Evolutionary conservation across 1,140 invertebrate species (phyloP).

Genomic region (Lerema accius): DNA sequence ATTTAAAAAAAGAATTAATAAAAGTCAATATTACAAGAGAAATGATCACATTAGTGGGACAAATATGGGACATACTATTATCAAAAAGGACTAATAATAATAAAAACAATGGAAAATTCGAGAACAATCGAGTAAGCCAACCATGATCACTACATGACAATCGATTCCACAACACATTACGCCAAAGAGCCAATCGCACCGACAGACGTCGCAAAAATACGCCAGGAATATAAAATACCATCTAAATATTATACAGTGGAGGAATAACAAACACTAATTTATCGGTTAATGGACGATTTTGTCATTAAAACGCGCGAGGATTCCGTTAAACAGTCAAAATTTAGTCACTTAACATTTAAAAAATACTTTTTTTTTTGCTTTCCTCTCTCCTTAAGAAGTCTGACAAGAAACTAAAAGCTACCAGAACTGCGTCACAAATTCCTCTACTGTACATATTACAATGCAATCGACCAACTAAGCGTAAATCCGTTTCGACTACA

Average conservation of each 20-base stretch:
- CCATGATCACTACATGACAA: no score
- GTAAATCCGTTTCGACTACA: constrained; percentile 59
- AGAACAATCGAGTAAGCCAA: no score
- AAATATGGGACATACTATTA: no score
- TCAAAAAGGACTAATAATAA: no score
- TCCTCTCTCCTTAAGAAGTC: not conserved
- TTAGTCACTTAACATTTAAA: constrained; percentile 26
- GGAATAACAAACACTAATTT: constrained; percentile 68
- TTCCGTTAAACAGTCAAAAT: constrained; percentile 32
- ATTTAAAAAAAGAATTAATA: no score
- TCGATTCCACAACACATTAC: not conserved
- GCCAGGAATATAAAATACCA: constrained; percentile 57
- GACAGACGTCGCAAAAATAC: constrained; percentile 53
- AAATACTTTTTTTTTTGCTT: constrained; percentile 7
- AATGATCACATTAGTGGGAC: no score
- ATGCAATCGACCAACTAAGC: constrained; percentile 55
- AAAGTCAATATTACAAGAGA: no score
- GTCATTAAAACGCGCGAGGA: constrained; percentile 39
- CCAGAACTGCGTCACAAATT: constrained; percentile 37
- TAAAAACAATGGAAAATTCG: no score
- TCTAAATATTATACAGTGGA: constrained; percentile 78
- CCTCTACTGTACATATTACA: constrained; percentile 71
- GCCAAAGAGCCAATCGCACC: constrained; percentile 9
- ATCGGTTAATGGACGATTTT: constrained; percentile 76
- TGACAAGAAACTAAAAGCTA: constrained; percentile 8